A percentile compares a stretch with the other conserved stretches of the same genome.
phyloP scores from a whole-genome alignment of 2,113 vertebrate species.

The Eonycteris spelaea region DNA sequence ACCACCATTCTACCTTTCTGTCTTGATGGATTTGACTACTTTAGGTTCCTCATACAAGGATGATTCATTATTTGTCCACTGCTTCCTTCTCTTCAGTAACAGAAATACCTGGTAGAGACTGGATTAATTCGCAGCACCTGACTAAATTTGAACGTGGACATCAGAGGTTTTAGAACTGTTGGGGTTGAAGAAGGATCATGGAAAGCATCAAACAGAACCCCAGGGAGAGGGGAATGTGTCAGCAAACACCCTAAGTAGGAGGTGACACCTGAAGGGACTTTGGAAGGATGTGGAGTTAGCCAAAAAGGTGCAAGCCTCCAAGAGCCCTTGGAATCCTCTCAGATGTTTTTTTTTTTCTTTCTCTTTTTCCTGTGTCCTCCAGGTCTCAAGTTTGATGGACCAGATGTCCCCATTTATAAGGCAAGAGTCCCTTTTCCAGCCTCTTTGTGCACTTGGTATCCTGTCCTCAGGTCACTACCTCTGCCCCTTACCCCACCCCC shows the following conservation, averaged over 20 bases:
- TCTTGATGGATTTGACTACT: background rate
- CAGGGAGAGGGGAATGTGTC: background rate
- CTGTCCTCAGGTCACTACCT: background rate
- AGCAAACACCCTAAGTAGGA: background rate
- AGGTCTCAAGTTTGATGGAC: constrained; percentile 73
- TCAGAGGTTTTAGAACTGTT: background rate
- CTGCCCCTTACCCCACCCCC: too few relatives aligned
- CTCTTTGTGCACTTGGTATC: background rate
- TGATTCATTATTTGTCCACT: background rate
- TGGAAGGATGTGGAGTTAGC: background rate
- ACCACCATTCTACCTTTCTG: background rate
- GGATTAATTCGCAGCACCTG: background rate
- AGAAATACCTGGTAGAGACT: background rate
- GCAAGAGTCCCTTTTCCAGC: constrained; percentile 16
- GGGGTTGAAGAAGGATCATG: background rate
- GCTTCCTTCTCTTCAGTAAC: background rate
- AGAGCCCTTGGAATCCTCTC: background rate
- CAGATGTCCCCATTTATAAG: constrained; percentile 18
- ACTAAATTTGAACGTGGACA: background rate
- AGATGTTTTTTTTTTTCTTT: background rate
- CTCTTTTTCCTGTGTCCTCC: background rate
- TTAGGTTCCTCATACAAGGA: background rate
- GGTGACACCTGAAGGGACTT: background rate
- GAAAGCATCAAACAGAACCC: background rate
- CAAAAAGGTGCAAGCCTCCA: background rate